phyloP scores from a whole-genome alignment of 2,888 invertebrate genomes.

The Griposia aprilina region DNA sequence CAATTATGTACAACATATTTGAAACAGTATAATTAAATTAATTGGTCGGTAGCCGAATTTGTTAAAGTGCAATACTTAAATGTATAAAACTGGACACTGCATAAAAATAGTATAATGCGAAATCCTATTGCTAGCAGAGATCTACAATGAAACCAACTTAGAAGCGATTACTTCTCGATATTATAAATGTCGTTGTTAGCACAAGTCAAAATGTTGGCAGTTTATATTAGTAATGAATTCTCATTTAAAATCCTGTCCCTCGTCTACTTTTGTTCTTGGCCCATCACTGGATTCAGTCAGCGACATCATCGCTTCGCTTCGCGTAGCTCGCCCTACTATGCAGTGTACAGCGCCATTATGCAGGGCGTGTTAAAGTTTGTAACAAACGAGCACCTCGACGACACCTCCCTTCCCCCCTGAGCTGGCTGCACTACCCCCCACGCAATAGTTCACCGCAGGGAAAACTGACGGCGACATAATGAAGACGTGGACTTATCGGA shows the following conservation, averaged over 20 bases:
- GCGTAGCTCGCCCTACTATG: background rate
- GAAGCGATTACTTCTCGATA: background rate
- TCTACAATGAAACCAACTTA: background rate
- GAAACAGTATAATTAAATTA: background rate
- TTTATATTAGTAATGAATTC: background rate
- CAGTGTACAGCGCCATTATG: constrained; percentile 51
- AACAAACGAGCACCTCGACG: constrained; percentile 58
- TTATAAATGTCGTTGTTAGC: background rate
- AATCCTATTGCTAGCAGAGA: background rate
- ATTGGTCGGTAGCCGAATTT: background rate
- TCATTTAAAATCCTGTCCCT: background rate
- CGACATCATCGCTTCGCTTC: constrained; percentile 18
- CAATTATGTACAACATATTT: background rate
- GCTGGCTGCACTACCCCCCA: constrained; percentile 1
- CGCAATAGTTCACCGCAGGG: constrained; percentile 52
- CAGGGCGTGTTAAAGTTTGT: constrained; percentile 58
- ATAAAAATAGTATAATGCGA: background rate
- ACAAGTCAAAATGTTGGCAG: no score
- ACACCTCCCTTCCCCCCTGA: constrained; percentile 5
- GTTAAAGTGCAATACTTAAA: background rate
- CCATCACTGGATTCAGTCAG: background rate
- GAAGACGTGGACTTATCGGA: constrained; percentile 37
- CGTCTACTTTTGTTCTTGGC: background rate
- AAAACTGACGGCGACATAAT: constrained; percentile 49
- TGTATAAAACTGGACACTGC: no score